Percentiles rank a stretch among this genome's conserved stretches.
Evolutionary conservation across 2,113 vertebrate species (phyloP).

Genomic region (Climacteris rufus): DNA sequence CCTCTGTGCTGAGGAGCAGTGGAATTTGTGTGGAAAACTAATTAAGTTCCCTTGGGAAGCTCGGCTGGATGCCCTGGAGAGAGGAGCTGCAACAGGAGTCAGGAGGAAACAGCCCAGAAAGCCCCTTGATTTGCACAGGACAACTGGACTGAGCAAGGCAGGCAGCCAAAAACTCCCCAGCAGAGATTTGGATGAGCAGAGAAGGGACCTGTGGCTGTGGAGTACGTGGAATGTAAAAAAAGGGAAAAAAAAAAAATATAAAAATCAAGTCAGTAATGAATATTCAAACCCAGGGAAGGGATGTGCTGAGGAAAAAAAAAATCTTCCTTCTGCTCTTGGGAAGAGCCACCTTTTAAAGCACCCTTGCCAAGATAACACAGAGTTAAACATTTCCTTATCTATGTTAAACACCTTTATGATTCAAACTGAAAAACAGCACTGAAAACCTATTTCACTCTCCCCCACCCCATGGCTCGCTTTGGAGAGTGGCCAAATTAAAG

Average conservation of each 20-base stretch:
- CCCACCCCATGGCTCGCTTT: neutral
- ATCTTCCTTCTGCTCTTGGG: neutral
- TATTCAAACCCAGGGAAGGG: neutral
- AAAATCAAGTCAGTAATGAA: neutral
- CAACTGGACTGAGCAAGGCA: neutral
- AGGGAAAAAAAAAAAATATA: neutral
- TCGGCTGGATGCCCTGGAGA: neutral
- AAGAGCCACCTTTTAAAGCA: constrained; percentile 50
- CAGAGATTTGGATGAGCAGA: neutral
- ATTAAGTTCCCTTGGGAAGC: neutral
- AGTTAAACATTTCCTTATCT: constrained; percentile 50
- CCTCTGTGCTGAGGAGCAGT: neutral
- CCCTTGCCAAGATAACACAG: neutral
- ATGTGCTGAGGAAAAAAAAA: neutral
- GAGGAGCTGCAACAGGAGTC: neutral
- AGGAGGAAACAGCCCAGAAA: neutral
- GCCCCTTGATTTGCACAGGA: neutral
- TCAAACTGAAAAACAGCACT: neutral
- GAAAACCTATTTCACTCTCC: neutral
- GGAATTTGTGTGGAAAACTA: neutral
- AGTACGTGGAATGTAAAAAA: neutral
- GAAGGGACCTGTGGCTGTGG: neutral
- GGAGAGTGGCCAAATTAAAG: constrained; percentile 11
- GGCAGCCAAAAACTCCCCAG: neutral
- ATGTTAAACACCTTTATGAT: constrained; percentile 56